These are phyloP conservation scores for Cercopithecus neglectus DNA, from an alignment of 2,797 vertebrate species.

Conservation along the genomic window DNA sequence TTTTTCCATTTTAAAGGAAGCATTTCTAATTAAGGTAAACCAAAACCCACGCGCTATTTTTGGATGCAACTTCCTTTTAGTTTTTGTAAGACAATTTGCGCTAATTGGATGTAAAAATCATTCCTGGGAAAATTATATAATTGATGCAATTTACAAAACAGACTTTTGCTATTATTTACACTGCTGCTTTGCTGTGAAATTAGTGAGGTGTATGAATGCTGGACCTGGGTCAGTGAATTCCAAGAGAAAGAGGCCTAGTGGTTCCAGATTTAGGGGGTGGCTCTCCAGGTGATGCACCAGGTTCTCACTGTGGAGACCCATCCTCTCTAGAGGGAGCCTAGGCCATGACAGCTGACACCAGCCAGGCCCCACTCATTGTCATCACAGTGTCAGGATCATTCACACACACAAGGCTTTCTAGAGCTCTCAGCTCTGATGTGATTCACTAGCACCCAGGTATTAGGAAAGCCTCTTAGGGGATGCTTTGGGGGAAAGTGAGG, in stretches of 20 bases:
- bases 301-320: background rate
- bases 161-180: slow-evolving; percentile 67
- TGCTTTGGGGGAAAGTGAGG: background rate
- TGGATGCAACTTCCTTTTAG: slow-evolving; percentile 53
- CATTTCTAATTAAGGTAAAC: slow-evolving; percentile 54
- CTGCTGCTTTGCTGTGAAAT: slow-evolving; percentile 32
- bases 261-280: background rate
- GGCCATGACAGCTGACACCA: background rate
- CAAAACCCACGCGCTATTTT: slow-evolving; percentile 66
- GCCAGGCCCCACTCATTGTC: background rate
- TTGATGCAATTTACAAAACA: slow-evolving; percentile 74
- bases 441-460: background rate
- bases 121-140: slow-evolving; percentile 78
- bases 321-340: background rate
- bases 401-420: background rate
- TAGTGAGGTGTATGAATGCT: slow-evolving; percentile 66
- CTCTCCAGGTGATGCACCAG: background rate
- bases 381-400: background rate
- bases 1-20: slow-evolving; percentile 62
- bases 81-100: slow-evolving; percentile 68
- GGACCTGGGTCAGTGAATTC: slow-evolving; percentile 48
- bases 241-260: background rate
- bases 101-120: slow-evolving; percentile 80
- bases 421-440: background rate
- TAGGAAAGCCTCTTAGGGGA: background rate